Evolutionary conservation across 2,888 invertebrate species (phyloP), one percentile per base, ranked within the genome.

Genomic region (Sclerodermus sp.): DNA sequence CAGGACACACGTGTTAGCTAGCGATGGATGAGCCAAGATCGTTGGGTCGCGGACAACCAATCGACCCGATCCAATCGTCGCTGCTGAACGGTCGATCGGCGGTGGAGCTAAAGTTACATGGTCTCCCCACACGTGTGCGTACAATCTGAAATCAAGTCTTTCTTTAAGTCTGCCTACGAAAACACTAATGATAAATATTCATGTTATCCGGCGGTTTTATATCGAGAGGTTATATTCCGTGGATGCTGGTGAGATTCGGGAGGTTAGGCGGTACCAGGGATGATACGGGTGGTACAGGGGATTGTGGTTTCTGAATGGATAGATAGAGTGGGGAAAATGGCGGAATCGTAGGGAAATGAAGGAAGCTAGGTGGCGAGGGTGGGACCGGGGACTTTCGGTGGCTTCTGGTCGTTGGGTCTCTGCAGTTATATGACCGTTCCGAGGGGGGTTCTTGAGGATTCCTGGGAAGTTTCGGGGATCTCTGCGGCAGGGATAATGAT

Each of bases 91-190:
- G 55, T 62, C 62, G 64, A 70, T 71, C 71, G 74, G 73, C 73
- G 73, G 72, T 68, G 73, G 75, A 76, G 74, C 73, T 76, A 75
- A 77, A 76, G 77, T 75, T 77, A 77, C 76, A 77, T 77, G 77
- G 77, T 77, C 77, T 77, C 77, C 77, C 77, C 77, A 76, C 77
- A 77, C 76, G 73, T 76, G 75, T 77, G 75, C 76, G 73, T 77
- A 73, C 73, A 74, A 77, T 64, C 71, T 74, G 73, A 67, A 76
- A 76, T 67, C 66, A 76, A 77, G 73, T 75, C 72, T 71, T 64
- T 63, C 53, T 56, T 61, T 45, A 58, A 53, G 51, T 57, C 64
- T 57, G 63, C 51, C 62, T 64, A 64, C 64, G 55, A 62, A 64
- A 64, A 64, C 63, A 62, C 64, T 64, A 64, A 63, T 57, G 53